Conservation (phyloP, 2,888 invertebrate genomes). For the Hydrotaea diabolus region DNA sequence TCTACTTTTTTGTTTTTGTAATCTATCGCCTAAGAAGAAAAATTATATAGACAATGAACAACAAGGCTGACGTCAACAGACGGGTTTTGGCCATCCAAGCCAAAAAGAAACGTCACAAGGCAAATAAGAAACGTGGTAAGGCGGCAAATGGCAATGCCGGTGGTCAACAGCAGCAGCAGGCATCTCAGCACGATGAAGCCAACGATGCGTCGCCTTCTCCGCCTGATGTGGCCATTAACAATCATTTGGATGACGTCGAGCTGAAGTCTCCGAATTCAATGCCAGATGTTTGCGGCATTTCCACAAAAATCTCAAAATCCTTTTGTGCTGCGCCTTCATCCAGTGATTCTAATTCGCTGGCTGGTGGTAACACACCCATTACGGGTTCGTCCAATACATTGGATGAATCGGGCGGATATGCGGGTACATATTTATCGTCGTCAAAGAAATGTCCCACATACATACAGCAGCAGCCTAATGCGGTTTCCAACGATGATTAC, state of each 20-base stretch:
- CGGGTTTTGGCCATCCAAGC: constrained; percentile 95
- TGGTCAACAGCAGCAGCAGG: constrained; percentile 55
- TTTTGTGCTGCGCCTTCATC: constrained; percentile 73
- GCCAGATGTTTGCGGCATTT: constrained; percentile 66
- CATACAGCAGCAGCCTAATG: background rate
- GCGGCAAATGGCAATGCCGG: constrained; percentile 82
- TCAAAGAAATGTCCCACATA: constrained; percentile 49
- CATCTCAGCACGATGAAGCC: constrained; percentile 60
- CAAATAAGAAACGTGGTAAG: constrained; percentile 91
- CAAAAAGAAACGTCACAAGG: constrained; percentile 95
- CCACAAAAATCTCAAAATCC: constrained; percentile 70
- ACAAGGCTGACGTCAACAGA: constrained; percentile 95
- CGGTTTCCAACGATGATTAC: constrained; percentile 26
- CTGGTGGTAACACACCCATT: constrained; percentile 67
- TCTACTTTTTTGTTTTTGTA: constrained; percentile 46
- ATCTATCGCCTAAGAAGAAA: constrained; percentile 45
- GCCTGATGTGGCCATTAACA: constrained; percentile 53
- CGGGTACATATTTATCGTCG: constrained; percentile 29
- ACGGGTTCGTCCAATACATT: constrained; percentile 73
- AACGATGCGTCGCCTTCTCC: constrained; percentile 72
- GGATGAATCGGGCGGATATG: constrained; percentile 62
- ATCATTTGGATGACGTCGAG: constrained; percentile 58
- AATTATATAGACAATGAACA: constrained; percentile 84
- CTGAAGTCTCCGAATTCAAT: constrained; percentile 64
- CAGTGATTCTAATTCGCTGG: constrained; percentile 67